Evolutionary conservation across 1,140 invertebrate species (phyloP), one percentile per base, ranked within the genome.

Genomic region (Eurosta solidaginis): DNA sequence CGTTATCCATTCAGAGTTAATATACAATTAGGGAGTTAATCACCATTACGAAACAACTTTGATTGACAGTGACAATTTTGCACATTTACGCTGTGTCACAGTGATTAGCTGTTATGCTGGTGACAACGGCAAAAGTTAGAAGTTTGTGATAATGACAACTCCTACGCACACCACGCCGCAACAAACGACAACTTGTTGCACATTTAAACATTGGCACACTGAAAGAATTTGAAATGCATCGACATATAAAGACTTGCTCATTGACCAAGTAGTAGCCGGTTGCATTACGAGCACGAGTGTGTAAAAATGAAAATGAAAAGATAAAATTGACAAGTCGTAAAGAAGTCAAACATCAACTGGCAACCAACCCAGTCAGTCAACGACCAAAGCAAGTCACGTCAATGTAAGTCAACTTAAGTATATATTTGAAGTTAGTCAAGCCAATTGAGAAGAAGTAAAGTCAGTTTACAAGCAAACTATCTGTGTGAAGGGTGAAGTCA

Each of bases 81-180:
- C 59, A 22, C n/a, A 40, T 12, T 40, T 12, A 42, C 36, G 33
- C n/a, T 40, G 1, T 36, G n/a, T 40, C 33, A 22, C 3, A 68
- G 59, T 68, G 59, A 68, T 68, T 68, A 68, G 59, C 59, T n/a
- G 59, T 17, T 68, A 68, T 40, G 59, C 36, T 68, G 59, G n/a
- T 22, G 33, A 7, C 9, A 1, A 20, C n/a, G 36, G n/a, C n/a
- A 33, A 68, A 9, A 68, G 59, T 14, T 12, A 22, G 59, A n/a
- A n/a, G n/a, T n/a, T n/a, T n/a, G n/a, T n/a, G n/a, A n/a, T n/a
- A n/a, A n/a, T n/a, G 33, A 33, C 59, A 22, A 42, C 59, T 25
- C 59, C 59, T 33, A 68, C 59, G 59, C 59, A 10, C 17, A 10
- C 36, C 33, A 40, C 33, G 40, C 20, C 2, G 33, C 1, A 14